phyloP scores from a whole-genome alignment of 1,140 invertebrate genomes.

The Palaemon carinicauda region DNA sequence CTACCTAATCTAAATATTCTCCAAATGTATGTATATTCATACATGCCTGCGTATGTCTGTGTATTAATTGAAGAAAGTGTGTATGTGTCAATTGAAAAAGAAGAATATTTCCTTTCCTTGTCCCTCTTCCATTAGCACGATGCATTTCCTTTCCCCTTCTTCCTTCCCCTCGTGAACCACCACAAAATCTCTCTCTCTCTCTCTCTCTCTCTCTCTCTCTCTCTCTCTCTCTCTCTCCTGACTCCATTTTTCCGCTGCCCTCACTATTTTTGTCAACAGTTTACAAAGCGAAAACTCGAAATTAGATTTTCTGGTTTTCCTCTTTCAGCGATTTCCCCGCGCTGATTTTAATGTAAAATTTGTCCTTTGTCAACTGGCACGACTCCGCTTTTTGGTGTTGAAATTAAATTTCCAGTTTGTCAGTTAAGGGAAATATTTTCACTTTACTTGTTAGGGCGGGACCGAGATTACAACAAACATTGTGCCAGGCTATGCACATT shows the following conservation, averaged over 20 bases:
- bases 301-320: conserved; percentile 32
- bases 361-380: conserved; percentile 39
- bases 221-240: not conserved
- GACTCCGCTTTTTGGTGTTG: conserved; percentile 40
- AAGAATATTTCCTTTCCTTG: not conserved
- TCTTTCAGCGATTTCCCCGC: not conserved
- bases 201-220: not conserved
- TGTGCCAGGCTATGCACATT: conserved; percentile 39
- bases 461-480: conserved; percentile 53
- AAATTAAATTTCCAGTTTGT: conserved; percentile 57
- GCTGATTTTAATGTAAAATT: conserved; percentile 49
- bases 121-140: not conserved
- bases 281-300: conserved; percentile 38
- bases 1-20: too few relatives aligned
- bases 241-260: not conserved
- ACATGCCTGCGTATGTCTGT: not conserved
- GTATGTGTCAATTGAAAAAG: not conserved
- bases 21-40: too few relatives aligned
- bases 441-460: conserved; percentile 38
- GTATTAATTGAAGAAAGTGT: not conserved
- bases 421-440: conserved; percentile 56
- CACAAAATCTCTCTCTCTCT: not conserved
- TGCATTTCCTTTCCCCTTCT: not conserved
- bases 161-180: not conserved
- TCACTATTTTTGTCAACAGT: not conserved